Conservation (phyloP, 2,797 vertebrate species). For the Bucorvus abyssinicus region DNA sequence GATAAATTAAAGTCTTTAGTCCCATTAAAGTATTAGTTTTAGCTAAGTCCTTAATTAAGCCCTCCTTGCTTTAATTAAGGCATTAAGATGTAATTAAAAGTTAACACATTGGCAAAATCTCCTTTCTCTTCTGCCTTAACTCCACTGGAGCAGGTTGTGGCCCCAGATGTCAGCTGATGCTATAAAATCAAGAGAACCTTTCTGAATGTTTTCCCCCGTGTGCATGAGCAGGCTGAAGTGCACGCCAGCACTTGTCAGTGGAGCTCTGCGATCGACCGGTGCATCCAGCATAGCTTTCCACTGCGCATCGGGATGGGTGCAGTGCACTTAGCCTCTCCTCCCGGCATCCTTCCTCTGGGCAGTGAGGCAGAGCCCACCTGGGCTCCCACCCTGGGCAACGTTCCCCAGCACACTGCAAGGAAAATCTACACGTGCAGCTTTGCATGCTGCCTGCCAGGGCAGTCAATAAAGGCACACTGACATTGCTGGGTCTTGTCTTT, state of each 20-base stretch:
- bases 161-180: not conserved
- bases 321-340: not conserved
- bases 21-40: constrained; percentile 75
- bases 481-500: not conserved
- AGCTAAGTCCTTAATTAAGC: constrained; percentile 71
- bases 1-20: constrained; percentile 71
- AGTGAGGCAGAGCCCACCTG: not conserved
- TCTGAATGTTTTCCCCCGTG: not conserved
- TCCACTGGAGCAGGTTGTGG: not conserved
- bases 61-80: constrained; percentile 62
- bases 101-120: constrained; percentile 56
- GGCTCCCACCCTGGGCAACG: accelerated
- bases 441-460: not conserved
- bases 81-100: constrained; percentile 65
- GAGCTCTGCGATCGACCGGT: not conserved
- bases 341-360: not conserved
- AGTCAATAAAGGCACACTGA: accelerated
- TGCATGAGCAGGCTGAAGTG: not conserved
- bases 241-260: not conserved
- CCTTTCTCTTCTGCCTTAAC: not conserved
- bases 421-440: not conserved
- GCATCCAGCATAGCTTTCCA: not conserved
- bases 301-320: not conserved
- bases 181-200: not conserved
- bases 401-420: not conserved